Percentiles rank a stretch among this genome's conserved stretches.
Conservation (phyloP, 2,113 vertebrate genomes). For the Microtus richardsoni region DNA sequence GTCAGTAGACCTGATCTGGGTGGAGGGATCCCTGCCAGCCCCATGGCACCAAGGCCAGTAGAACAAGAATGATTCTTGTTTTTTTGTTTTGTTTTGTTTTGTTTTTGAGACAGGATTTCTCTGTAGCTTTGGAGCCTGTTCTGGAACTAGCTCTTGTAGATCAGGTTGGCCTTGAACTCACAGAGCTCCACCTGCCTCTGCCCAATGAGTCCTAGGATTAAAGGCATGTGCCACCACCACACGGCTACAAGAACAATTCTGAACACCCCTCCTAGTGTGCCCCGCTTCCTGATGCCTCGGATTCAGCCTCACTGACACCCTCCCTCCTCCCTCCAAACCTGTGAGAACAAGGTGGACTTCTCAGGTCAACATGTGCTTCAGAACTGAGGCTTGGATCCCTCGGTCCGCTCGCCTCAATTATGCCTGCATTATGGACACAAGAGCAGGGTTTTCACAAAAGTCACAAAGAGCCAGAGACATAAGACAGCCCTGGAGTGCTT, state of each 20-base stretch:
- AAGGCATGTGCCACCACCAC: too few species aligned
- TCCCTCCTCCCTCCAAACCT: background rate
- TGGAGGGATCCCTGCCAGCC: background rate
- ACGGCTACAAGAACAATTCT: background rate
- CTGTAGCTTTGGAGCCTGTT: too few species aligned
- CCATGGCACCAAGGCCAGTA: background rate
- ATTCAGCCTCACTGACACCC: background rate
- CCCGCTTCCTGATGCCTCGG: background rate
- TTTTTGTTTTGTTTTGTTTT: too few species aligned
- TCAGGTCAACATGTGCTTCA: slow-evolving; percentile 22
- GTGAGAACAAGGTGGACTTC: background rate
- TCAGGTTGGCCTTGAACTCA: too few species aligned
- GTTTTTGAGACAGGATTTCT: too few species aligned
- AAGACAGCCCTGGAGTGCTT: background rate
- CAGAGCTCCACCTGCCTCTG: too few species aligned
- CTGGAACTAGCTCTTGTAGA: too few species aligned
- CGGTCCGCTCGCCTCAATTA: background rate
- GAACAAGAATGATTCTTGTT: background rate
- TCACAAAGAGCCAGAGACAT: background rate
- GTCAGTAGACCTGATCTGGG: background rate
- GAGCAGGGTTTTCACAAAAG: background rate
- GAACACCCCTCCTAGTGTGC: background rate
- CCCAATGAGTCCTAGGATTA: too few species aligned
- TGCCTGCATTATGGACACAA: background rate
- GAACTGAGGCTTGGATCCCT: background rate